Base-by-base conservation (phyloP, 2,888 invertebrate species). In the Mimachlamys varia region DNA sequence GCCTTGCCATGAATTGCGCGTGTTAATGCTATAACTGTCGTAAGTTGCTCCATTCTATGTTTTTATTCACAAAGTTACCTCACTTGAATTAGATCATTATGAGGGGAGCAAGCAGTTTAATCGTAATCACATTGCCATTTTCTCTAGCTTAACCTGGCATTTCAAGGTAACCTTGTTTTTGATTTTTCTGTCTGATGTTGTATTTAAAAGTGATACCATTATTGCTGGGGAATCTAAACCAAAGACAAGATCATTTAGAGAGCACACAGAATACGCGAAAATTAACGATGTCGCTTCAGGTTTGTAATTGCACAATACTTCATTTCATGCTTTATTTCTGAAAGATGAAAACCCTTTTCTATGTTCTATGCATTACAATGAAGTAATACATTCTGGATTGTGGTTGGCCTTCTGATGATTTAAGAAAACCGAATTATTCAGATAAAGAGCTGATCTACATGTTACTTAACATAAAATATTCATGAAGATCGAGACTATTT, bases 1-100 rank as follows among this genome's bases (percentile, higher is more conserved):
- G 27, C 76, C 76, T 33, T 27, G 13, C 33, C 76, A 27, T 76
- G 33, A 33, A 27, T 76, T 76, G 76, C 0, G 33, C 76, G 76
- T 76, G 76, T 22, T 58, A 58, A 58, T 22, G 15, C 22, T 76
- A 76, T 76, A 76, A 76, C 76, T 76, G 76, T 76, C 76, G 76
- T 76, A 76, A 76, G 76, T 76, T 27, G 27, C 19, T 76, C 0
- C 27, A 22, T n/a, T 3, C 58, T 22, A 19, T 58, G 33, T 27
- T 76, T 76, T 76, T 27, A 76, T 76, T 76, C 76, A 27, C 53
- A 53, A 44, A 53, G 53, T 15, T 53, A 17, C 22, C 33, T 76
- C 33, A 27, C 33, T 76, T 27, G 76, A 76, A 76, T 76, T 76
- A 33, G 27, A 76, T 76, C 76, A 76, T 76, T 76, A 76, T 76